phyloP scores from a whole-genome alignment of 2,113 vertebrate species.

The Lagopus muta region DNA sequence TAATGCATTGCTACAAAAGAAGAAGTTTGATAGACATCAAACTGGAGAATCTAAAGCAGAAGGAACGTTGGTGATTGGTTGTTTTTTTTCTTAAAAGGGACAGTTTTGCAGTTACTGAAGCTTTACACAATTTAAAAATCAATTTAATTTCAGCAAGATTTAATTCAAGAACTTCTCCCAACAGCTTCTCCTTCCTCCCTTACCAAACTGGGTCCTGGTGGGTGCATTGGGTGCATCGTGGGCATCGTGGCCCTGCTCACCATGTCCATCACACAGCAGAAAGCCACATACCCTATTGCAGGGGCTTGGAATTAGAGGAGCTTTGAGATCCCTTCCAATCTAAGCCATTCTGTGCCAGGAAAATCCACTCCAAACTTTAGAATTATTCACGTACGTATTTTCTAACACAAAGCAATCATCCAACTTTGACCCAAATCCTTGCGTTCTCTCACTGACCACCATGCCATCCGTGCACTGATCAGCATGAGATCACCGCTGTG shows the following conservation, averaged over 20 bases:
- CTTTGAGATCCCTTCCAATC: too few relatives aligned
- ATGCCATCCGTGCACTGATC: not conserved
- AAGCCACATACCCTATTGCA: too few relatives aligned
- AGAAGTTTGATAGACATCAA: not conserved
- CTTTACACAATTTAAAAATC: not conserved
- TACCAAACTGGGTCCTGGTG: not conserved
- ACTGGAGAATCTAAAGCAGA: not conserved
- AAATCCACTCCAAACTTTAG: not conserved
- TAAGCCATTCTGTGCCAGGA: too few relatives aligned
- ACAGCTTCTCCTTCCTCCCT: not conserved
- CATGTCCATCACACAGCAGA: too few relatives aligned
- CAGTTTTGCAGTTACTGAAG: not conserved
- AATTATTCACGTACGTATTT: not conserved
- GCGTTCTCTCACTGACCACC: not conserved
- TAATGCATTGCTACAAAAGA: not conserved
- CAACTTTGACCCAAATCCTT: not conserved
- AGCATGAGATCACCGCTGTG: not conserved
- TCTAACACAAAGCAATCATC: not conserved
- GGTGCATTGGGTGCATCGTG: not conserved
- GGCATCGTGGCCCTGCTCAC: too few relatives aligned
- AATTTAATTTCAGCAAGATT: not conserved
- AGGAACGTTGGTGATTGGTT: not conserved
- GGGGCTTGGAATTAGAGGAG: too few relatives aligned
- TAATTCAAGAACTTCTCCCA: fast-evolving
- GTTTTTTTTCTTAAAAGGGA: not conserved